These are phyloP conservation scores for Poeciliopsis turrubarensis DNA, from an alignment of 2,113 vertebrate species.

Conservation along the genomic window DNA sequence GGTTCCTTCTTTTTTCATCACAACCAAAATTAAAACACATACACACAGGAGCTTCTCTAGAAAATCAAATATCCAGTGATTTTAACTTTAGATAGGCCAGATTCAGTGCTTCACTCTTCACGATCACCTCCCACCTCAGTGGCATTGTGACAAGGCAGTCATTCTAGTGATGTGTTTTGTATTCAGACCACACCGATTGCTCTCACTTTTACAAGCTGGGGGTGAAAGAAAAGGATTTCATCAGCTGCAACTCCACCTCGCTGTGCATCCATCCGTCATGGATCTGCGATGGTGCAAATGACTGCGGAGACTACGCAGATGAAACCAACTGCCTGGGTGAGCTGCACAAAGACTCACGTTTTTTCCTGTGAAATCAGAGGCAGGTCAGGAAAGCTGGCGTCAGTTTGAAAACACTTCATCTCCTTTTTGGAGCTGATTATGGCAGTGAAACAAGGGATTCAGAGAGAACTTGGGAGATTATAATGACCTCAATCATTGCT, in stretches of 20 bases:
- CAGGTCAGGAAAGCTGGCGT: conserved; percentile 36
- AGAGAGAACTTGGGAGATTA: conserved; percentile 40
- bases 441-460: conserved; percentile 37
- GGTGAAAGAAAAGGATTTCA: conserved; percentile 89
- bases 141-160: conserved; percentile 28
- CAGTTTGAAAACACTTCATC: conserved; percentile 55
- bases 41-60: background rate
- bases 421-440: conserved; percentile 49
- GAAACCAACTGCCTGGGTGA: conserved; percentile 97
- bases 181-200: conserved; percentile 90
- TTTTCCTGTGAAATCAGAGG: conserved; percentile 1
- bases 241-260: conserved; percentile 95
- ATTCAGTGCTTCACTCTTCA: conserved; percentile 9
- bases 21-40: conserved; percentile 13
- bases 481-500: conserved; percentile 48
- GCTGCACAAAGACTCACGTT: conserved; percentile 18
- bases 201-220: conserved; percentile 94
- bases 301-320: conserved; percentile 96
- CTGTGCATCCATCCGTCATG: conserved; percentile 94
- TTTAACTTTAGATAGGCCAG: conserved; percentile 15
- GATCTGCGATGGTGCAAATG: conserved; percentile 97
- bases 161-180: conserved; percentile 49
- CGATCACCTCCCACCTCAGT: background rate
- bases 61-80: conserved; percentile 19
- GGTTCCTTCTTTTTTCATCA: conserved; percentile 13